Base-by-base conservation (phyloP, 2,888 invertebrate species). In the Epistrophe eligans region DNA sequence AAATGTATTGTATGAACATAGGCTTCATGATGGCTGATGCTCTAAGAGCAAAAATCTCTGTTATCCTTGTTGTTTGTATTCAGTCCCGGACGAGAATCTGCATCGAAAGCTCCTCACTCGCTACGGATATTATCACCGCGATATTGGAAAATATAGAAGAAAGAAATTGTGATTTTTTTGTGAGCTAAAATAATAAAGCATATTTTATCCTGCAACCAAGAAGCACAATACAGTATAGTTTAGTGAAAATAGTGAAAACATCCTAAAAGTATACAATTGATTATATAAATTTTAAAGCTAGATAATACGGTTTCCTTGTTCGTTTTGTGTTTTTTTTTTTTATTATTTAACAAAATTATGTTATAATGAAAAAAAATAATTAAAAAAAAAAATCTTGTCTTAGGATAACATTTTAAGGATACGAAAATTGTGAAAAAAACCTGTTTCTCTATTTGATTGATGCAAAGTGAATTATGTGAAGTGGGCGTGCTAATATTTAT, bases 11-110 rank as follows among this genome's bases (percentile, higher is more conserved):
- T 32, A 6, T 32, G 32, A 32, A 4, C 7, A 32, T 45, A 11
- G 17, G 32, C 45, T n/a, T 24, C 24, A 24, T 24, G 24, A 40
- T 24, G 66, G 77, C 58, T 79, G 87, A 83, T 87, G 87, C 84
- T 83, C 45, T 19, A 74, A 81, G 85, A 85, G 85, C 43, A 82
- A 82, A 79, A 71, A 87, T 87, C 87, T 87, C 83, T 83, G 87
- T 87, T 87, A 87, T 87, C 87, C 83, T 79, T 76, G 77, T 79
- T 83, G 82, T 87, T 87, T 79, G 79, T 83, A 87, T 89, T 90
- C 90, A 92, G 92, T 92, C 92, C 92, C 91, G 92, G 92, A 92
- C 90, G 91, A 92, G 91, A 92, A 90, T 91, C 91, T 91, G 90
- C 90, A 90, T 90, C 88, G 90, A 88, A 89, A 89, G 90, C 90